Evolutionary conservation across 2,113 vertebrate genomes (phyloP), one percentile per base, ranked within the genome.

Genomic region (Chaetops frenatus): DNA sequence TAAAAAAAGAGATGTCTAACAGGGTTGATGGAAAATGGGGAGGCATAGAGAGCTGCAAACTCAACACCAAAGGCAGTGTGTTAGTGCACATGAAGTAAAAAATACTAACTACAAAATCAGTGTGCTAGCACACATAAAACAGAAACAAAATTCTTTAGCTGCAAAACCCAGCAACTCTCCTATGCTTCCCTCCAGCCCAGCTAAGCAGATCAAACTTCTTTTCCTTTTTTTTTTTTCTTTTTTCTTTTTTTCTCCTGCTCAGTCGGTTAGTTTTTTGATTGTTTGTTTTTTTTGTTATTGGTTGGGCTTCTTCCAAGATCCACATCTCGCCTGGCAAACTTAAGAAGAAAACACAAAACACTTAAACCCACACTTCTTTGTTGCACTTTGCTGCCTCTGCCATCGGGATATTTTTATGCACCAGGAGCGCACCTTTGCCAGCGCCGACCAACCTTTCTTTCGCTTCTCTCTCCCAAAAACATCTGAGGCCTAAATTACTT

Each of bases 401-500:
- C 72, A 10, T 2, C 6, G 3, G 70, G 38, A 7, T 57, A 74
- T 93, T 77, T 93, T 77, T 38, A 53, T 2, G 29, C 33, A 27
- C 33, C 35, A 36, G 42, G 2, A 93, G 33, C 51, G 44, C 60
- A 96, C 81, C 91, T 96, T 86, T 22, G 35, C 18, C 50, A 38
- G 29, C 0, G 0, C 24, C 14, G 27, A 90, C 9, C 36, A 61
- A 70, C 28, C 2, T 21, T 38, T 21, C 33, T 66, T 29, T 28
- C 20, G 17, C 18, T 22, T 66, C 45, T n/a, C 33, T 57, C 33
- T 19, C 36, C 42, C 36, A 28, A 62, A 67, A 69, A 17, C 19
- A 83, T 73, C 80, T 88, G 42, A 95, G 24, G 51, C 27, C 80
- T 66, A 92, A 90, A 90, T 92, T 88, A 86, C 71, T 86, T 81